phyloP scores from a whole-genome alignment of 1,140 invertebrate genomes.

The Lutraria rhynchaena region DNA sequence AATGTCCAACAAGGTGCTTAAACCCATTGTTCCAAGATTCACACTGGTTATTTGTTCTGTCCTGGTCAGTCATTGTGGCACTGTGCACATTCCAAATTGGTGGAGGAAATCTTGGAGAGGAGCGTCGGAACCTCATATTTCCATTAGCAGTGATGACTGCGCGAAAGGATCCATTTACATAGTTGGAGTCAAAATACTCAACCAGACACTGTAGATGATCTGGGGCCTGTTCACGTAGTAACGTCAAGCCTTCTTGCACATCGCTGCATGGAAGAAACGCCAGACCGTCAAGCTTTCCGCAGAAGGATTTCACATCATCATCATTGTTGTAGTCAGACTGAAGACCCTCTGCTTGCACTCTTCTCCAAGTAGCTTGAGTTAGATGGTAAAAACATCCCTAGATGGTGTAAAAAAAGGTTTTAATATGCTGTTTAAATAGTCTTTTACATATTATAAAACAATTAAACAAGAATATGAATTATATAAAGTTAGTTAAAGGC shows the following conservation, averaged over 20 bases:
- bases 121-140: slow-evolving; percentile 1
- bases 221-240: slow-evolving; percentile 5
- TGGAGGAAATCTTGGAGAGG: slow-evolving; percentile 5
- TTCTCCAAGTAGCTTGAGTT: slow-evolving; percentile 40
- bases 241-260: not conserved
- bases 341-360: slow-evolving; percentile 7
- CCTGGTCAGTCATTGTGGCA: slow-evolving; percentile 2
- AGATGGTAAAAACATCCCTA: slow-evolving; percentile 67
- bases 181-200: slow-evolving; percentile 8
- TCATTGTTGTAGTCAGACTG: slow-evolving; percentile 14
- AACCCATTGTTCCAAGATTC: slow-evolving; percentile 31
- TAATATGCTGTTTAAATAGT: too few relatives aligned
- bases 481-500: too few relatives aligned
- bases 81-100: slow-evolving; percentile 7
- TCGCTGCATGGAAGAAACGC: not conserved
- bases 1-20: slow-evolving; percentile 23
- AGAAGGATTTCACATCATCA: slow-evolving; percentile 5
- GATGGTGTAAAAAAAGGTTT: too few relatives aligned
- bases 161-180: slow-evolving; percentile 2
- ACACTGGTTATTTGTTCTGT: too few relatives aligned
- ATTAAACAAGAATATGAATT: too few relatives aligned
- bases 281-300: slow-evolving; percentile 1
- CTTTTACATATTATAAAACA: not conserved
- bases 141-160: not conserved
- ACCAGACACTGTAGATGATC: too few relatives aligned